Percentiles rank a stretch among this genome's conserved stretches.
Evolutionary conservation across 2,888 invertebrate species (phyloP).

Genomic region (Thyatira batis): DNA sequence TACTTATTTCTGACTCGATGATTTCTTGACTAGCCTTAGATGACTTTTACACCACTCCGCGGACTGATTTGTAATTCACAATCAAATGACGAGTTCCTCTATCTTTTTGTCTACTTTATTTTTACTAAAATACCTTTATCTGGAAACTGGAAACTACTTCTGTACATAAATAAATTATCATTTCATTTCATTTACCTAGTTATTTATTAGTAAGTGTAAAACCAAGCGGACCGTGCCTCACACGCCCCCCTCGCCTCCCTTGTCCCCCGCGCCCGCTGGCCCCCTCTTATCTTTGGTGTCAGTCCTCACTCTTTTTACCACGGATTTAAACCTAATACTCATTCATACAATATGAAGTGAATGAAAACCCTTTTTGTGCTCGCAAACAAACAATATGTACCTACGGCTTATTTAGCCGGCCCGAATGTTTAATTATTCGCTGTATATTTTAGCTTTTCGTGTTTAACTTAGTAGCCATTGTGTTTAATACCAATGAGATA

Average conservation of each 20-base stretch:
- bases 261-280: not conserved
- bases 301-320: not conserved
- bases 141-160: too few relatives aligned
- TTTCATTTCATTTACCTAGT: too few relatives aligned
- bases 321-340: not conserved
- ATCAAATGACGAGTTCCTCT: too few relatives aligned
- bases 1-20: too few relatives aligned
- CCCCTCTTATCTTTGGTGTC: not conserved
- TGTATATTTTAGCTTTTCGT: not conserved
- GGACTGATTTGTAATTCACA: too few relatives aligned
- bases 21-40: too few relatives aligned
- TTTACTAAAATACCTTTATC: too few relatives aligned
- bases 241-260: not conserved
- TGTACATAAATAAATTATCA: too few relatives aligned
- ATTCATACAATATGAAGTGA: not conserved
- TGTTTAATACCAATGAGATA: too few relatives aligned
- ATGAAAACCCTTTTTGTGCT: not conserved
- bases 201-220: not conserved
- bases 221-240: not conserved
- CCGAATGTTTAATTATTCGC: not conserved
- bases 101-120: too few relatives aligned
- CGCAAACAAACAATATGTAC: not conserved
- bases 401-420: not conserved
- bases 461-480: too few relatives aligned
- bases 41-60: too few relatives aligned